Evolutionary conservation across 1,140 invertebrate species (phyloP).

Genomic region (Ditylenchus dipsaci): DNA sequence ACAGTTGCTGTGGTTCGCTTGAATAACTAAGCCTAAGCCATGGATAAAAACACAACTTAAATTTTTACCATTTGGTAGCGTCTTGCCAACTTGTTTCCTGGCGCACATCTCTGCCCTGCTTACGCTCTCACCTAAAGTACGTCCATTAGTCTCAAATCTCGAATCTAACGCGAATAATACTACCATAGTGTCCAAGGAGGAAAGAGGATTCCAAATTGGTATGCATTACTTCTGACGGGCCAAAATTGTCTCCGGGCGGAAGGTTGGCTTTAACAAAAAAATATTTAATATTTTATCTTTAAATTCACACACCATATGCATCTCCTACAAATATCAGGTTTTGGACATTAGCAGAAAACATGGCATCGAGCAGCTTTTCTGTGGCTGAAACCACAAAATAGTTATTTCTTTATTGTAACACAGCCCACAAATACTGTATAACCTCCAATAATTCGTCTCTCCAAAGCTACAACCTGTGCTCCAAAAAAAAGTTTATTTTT

Average conservation of each 20-base stretch:
- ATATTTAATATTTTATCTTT: slow-evolving; percentile 13
- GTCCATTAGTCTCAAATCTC: no score
- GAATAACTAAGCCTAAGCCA: no score
- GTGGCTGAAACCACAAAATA: slow-evolving; percentile 22
- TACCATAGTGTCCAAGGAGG: slow-evolving; percentile 35
- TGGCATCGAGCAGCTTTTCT: slow-evolving; percentile 27
- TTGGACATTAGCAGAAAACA: slow-evolving; percentile 21
- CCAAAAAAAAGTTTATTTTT: no score
- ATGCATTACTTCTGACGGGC: slow-evolving; percentile 35
- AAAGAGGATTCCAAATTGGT: slow-evolving; percentile 24
- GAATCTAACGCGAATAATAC: no score
- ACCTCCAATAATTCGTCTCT: no score
- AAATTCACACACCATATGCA: background rate
- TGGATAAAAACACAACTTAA: no score
- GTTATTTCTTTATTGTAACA: no score
- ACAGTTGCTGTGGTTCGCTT: no score
- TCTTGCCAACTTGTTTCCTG: slow-evolving; percentile 17
- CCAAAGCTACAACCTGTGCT: no score
- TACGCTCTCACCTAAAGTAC: slow-evolving; percentile 16
- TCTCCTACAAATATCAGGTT: slow-evolving; percentile 26
- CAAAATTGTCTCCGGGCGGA: slow-evolving; percentile 38
- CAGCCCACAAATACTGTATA: no score
- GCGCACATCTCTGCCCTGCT: slow-evolving; percentile 20
- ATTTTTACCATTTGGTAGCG: slow-evolving; percentile 28
- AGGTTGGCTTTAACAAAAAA: slow-evolving; percentile 38